A percentile compares a stretch with the other conserved stretches of the same genome.
phyloP scores from a whole-genome alignment of 2,888 invertebrate species.

The Fragum fragum region DNA sequence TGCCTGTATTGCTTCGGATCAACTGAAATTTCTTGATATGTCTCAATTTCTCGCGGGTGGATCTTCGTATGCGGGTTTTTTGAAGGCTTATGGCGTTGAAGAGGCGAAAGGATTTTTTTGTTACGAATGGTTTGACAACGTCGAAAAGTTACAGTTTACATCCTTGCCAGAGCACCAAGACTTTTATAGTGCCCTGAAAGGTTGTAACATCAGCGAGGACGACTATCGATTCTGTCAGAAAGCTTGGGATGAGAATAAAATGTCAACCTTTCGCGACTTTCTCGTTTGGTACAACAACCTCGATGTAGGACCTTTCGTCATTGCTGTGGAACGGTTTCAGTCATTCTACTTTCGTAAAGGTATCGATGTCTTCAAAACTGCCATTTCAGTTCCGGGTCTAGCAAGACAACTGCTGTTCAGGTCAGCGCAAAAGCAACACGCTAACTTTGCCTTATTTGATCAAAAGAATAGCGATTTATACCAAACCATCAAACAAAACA shows the following conservation, averaged over 20 bases:
- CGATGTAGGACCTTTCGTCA: conserved; percentile 63
- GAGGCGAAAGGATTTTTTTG: conserved; percentile 39
- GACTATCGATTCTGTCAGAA: conserved; percentile 41
- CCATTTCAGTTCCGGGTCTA: conserved; percentile 64
- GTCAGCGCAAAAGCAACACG: conserved; percentile 29
- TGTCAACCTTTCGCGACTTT: conserved; percentile 60
- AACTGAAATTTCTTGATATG: conserved; percentile 60
- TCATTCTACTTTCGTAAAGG: conserved; percentile 58
- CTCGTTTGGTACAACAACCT: conserved; percentile 69
- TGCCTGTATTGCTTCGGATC: conserved; percentile 31
- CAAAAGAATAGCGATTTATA: conserved; percentile 55
- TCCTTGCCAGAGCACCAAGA: conserved; percentile 29
- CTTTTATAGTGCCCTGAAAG: conserved; percentile 42
- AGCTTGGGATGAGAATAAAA: conserved; percentile 65
- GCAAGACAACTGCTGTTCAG: conserved; percentile 59
- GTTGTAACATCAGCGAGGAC: conserved; percentile 30
- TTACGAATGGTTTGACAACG: conserved; percentile 42
- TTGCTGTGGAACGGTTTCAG: conserved; percentile 56
- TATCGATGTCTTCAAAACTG: conserved; percentile 66
- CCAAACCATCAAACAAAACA: conserved; percentile 52
- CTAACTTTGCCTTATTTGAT: conserved; percentile 54
- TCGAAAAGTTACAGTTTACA: conserved; percentile 29
- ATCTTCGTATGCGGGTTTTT: conserved; percentile 45
- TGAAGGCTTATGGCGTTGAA: conserved; percentile 56
- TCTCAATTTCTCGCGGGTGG: conserved; percentile 53